Conservation (phyloP, 2,888 invertebrate genomes). For the Smittia aterrima region DNA sequence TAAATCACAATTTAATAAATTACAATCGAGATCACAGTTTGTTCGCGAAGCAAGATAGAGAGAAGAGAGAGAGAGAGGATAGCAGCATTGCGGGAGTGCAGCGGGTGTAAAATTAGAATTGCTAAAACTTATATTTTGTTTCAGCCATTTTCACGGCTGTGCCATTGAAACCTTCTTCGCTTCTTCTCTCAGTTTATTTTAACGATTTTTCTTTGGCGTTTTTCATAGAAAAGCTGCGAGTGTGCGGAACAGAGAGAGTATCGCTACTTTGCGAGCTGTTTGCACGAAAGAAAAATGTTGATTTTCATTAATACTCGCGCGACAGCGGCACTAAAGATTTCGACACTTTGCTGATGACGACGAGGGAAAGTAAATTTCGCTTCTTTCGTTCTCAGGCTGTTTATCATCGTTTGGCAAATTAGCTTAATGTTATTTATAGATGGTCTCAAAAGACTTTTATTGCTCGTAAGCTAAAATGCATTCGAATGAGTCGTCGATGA, state of each 20-base stretch:
- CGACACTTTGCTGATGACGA: background rate
- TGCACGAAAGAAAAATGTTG: too few species aligned
- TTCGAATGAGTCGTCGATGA: too few species aligned
- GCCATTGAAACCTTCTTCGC: slow-evolving; percentile 4
- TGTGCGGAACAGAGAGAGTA: too few species aligned
- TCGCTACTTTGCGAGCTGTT: too few species aligned
- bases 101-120: slow-evolving; percentile 3
- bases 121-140: background rate
- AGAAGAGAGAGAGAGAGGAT: too few species aligned
- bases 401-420: slow-evolving; percentile 38
- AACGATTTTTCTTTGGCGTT: background rate
- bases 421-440: slow-evolving; percentile 31
- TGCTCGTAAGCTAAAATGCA: too few species aligned
- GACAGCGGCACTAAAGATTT: background rate
- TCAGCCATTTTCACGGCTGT: slow-evolving; percentile 15
- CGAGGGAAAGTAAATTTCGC: background rate
- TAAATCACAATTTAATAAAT: too few species aligned
- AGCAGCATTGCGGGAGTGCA: background rate
- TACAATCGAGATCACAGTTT: too few species aligned
- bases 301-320: too few species aligned
- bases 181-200: background rate
- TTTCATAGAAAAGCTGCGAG: too few species aligned
- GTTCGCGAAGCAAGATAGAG: too few species aligned
- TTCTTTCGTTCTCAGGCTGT: slow-evolving; percentile 1
- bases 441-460: too few species aligned